A percentile compares a stretch with the other conserved stretches of the same genome.
These are phyloP conservation scores for Drosophila barbarae DNA, from an alignment of 2,888 invertebrate species.

Conservation along the genomic window DNA sequence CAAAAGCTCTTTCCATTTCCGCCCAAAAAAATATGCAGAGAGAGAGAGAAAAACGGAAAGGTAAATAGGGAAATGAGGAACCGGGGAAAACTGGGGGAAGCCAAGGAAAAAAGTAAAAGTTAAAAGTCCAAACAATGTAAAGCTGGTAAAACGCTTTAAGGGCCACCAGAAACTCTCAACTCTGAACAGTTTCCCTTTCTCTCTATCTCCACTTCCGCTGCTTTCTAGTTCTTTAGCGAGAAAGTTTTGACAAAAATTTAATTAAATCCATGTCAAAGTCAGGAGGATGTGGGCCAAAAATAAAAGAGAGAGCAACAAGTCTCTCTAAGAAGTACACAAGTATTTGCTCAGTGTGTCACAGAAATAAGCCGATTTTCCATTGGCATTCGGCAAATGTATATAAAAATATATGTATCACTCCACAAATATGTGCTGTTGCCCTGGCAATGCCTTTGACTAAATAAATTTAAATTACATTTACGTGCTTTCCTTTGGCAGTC, in stretches of 20 bases:
- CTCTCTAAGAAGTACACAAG: background rate
- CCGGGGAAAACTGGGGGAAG: background rate
- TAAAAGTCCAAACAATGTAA: constrained; percentile 31
- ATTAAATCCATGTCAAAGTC: constrained; percentile 44
- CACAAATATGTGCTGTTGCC: constrained; percentile 21
- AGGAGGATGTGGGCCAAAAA: constrained; percentile 20
- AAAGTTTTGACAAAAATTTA: constrained; percentile 44
- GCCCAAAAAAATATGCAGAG: constrained; percentile 29
- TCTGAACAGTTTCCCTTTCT: constrained; percentile 6
- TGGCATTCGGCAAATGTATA: constrained; percentile 10
- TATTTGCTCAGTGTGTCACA: background rate
- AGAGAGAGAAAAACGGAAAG: constrained; percentile 9
- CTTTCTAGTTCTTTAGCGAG: constrained; percentile 20
- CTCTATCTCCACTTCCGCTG: constrained; percentile 3
- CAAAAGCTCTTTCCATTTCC: constrained; percentile 54
- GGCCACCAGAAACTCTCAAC: constrained; percentile 12
- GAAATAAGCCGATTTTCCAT: constrained; percentile 24
- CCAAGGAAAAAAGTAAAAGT: constrained; percentile 22
- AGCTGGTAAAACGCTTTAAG: constrained; percentile 27
- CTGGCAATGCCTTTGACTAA: constrained; percentile 46
- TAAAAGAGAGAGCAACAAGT: constrained; percentile 38
- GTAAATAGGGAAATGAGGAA: constrained; percentile 30
- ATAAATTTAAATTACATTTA: constrained; percentile 68
- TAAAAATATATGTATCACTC: constrained; percentile 12
- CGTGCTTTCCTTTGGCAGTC: constrained; percentile 47